Evolutionary conservation across 2,113 vertebrate species (phyloP), one percentile per base, ranked within the genome.

Genomic region (Calyptommatus sinebrachiatus): DNA sequence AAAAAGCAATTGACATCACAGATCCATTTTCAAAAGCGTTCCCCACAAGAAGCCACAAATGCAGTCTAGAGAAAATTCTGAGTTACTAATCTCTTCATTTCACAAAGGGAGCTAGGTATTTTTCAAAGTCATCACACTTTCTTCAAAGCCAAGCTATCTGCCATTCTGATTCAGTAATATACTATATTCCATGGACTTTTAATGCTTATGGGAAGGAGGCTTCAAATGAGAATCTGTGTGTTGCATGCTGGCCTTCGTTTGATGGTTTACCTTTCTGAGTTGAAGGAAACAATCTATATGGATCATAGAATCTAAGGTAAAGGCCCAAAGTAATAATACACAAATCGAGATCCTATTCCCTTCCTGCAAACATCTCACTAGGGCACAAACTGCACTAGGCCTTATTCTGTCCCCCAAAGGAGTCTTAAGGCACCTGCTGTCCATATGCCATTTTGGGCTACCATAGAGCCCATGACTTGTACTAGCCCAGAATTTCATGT

Each of bases 1-100:
- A 50, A 69, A n/a, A 70, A 11, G 18, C 65, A 48, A 41, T 68
- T 35, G 68, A 62, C 22, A 78, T 50, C 71, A 78, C 22, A 79
- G 41, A 63, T 50, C 65, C 29, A 21, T 62, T 78, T 78, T 81
- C n/a, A 70, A 77, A 83, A 69, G 22, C 11, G 62, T 41, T 78
- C 57, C 76, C 29, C 69, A 60, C 31, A 68, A 65, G 72, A 73
- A 73, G 41, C 5, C 71, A 46, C 24, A 63, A 24, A 2, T 60
- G 26, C 69, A 60, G 50, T 14, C 65, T 67, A 73, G n/a, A 78
- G 16, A 62, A 48, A 68, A 61, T 31, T 9, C 50, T 68, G 62
- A 68, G 24, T 78, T 83, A 31, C 76, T 63, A 79, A 79, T 74
- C 76, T 83, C 41, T 50, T 22, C 20, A 29, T 70, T 73, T 53